Evolutionary conservation across 2,797 vertebrate species (phyloP), one percentile per base, ranked within the genome.

Genomic region (Diceros bicornis): DNA sequence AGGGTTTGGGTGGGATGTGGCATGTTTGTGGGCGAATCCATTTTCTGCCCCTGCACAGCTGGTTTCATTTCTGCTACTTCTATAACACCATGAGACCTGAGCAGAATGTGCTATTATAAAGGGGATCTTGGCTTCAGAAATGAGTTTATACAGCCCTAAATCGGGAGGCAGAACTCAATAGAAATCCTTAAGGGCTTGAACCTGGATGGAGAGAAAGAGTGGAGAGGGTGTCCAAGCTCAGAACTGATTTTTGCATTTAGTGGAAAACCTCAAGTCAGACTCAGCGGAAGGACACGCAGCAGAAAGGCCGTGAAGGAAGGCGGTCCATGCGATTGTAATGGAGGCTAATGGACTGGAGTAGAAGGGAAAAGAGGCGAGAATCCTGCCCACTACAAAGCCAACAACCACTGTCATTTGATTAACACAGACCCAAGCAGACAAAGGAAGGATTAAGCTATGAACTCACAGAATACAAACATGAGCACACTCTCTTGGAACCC

Each of bases 401-500:
- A 1, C 71, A 66, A 1, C 29, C 34, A 55, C 37, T 69, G 9
- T 74, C 17, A 6, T 71, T 55, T 50, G 25, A 55, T 66, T 64
- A 71, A 62, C 52, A 52, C 25, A 78, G 78, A 79, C 64, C 77
- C 85, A 74, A 32, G 37, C 27, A 82, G n/a, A 23, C 8, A 77
- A 13, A 61, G 75, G 74, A 37, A 81, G 62, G 69, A 37, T 5
- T 57, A 37, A 66, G 55, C 91, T 78, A 79, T 55, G 79, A 85
- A 83, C 32, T 89, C 90, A 79, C 79, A 50, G 85, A 83, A 61
- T 12, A n/a, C 68, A 77, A 21, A 71, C 27, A 27, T 68, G 62
- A 95, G 55, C 74, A 78, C 71, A 62, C 50, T 79, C 44, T 82
- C 88, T 77, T 81, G n/a, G 41, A 93, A 84, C 69, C 75, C 81